Evolutionary conservation across 23 tunicate genomes (phyloP), one percentile per base, ranked within the genome.

Genomic region (Botrylloides violaceus): DNA sequence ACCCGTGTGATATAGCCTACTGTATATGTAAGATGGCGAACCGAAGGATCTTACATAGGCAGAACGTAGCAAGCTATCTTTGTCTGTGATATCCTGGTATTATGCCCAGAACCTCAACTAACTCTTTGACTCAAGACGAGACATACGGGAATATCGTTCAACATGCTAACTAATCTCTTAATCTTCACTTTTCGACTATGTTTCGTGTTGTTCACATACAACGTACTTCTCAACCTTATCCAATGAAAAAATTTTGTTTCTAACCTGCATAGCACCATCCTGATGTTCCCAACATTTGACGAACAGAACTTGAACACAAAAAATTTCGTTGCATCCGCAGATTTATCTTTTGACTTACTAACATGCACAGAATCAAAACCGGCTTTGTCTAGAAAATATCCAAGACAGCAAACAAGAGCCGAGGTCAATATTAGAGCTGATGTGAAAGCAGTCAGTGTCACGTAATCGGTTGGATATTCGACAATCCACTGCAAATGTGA

Each of bases 381-480:
- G 5, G 49, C 74, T 5, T 20, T 20, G 37, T 68, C 74, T 56
- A 68, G 37, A 18, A 68, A 5, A 39, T 32, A 23, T 4, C 28
- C 74, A 24, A 43, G 37, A 9, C 4, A 0, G 37, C 37, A 68
- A 0, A 36, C 24, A 18, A 68, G 47, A 25, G 37, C 18, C 37
- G 26, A 68, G 5, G 37, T 0, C 1, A 43, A 5, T 0, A 37
- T 0, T 19, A 2, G 22, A 19, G 29, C 29, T 9, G 2, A 36
- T 6, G 37, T 28, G 6, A 76, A 36, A 26, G 39, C 30, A 1
- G 80, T 71, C 0, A 78, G 20, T 28, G 83, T 84, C 3, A 71
- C 26, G 23, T 61, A 62, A 66, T 84, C 92, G 2, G 68, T 64
- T 4, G 92, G 83, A 43, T 70, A 65, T 21, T 49, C 66, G 25